A percentile compares a stretch with the other conserved stretches of the same genome.
These are phyloP conservation scores for Diabrotica virgifera DNA, from an alignment of 1,140 invertebrate species.

Conservation along the genomic window DNA sequence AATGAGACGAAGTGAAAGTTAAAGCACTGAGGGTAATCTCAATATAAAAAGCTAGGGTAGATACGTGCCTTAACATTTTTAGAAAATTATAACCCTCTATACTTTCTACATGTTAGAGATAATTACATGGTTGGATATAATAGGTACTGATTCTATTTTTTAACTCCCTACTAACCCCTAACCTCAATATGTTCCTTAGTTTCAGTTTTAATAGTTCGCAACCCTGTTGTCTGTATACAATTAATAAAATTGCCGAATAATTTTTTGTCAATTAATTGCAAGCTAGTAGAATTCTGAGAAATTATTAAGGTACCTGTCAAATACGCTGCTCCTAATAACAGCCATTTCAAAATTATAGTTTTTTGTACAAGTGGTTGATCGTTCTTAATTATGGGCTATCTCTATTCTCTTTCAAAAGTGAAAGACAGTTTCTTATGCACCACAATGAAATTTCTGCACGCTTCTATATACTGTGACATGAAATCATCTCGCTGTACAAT, in stretches of 20 bases:
- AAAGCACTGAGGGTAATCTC: too few relatives aligned
- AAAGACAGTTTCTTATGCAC: conserved; percentile 10
- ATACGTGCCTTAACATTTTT: too few relatives aligned
- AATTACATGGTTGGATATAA: too few relatives aligned
- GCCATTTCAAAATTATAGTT: conserved; percentile 17
- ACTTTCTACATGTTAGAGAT: too few relatives aligned
- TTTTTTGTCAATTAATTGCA: conserved; percentile 11
- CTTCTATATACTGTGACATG: conserved; percentile 12
- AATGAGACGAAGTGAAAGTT: too few relatives aligned
- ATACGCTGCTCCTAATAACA: conserved; percentile 12
- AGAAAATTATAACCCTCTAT: too few relatives aligned
- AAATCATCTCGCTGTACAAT: neutral
- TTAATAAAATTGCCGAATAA: neutral
- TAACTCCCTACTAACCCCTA: too few relatives aligned
- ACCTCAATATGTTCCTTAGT: neutral
- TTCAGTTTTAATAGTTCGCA: neutral
- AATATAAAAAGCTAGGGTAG: too few relatives aligned
- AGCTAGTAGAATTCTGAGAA: conserved; percentile 9
- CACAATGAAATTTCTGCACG: conserved; percentile 12
- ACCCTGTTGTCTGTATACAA: neutral
- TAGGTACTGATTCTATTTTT: too few relatives aligned
- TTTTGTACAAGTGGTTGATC: conserved; percentile 13
- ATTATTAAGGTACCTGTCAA: conserved; percentile 17
- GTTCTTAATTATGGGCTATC: conserved; percentile 16
- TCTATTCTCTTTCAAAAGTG: conserved; percentile 13